phyloP scores from a whole-genome alignment of 2,113 vertebrate species.

The Vulpes vulpes region DNA sequence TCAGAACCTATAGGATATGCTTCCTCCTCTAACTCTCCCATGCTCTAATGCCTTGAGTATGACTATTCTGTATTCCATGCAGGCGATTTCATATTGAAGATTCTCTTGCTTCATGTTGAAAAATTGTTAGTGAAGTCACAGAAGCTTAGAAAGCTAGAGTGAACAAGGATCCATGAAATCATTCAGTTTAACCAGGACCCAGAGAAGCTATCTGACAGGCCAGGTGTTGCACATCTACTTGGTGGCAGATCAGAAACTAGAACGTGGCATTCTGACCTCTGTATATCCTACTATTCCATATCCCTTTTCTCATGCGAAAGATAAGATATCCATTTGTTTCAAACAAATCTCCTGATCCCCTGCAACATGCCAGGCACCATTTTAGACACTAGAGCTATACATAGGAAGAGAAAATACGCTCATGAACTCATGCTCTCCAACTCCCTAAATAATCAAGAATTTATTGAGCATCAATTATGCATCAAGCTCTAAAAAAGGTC shows the following conservation, averaged over 20 bases:
- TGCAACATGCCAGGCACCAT: neutral
- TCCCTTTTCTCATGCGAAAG: neutral
- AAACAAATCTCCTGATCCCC: neutral
- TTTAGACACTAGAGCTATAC: neutral
- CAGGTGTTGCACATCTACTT: neutral
- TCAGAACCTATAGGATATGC: neutral
- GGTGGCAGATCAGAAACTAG: neutral
- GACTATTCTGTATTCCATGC: neutral
- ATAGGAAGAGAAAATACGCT: neutral
- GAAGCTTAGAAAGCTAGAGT: neutral
- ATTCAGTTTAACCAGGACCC: neutral
- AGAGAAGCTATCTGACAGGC: neutral
- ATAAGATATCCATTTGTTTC: neutral
- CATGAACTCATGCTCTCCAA: neutral
- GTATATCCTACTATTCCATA: neutral
- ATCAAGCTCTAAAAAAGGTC: neutral
- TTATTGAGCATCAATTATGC: neutral
- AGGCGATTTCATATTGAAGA: neutral
- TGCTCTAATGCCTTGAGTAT: neutral
- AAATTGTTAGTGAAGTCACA: neutral
- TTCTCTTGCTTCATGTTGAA: neutral
- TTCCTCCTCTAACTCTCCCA: neutral
- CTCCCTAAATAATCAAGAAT: neutral
- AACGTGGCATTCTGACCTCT: neutral
- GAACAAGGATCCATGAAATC: neutral